Base-by-base conservation (phyloP, 2,113 vertebrate species). In the Paraplagusia blochii region DNA sequence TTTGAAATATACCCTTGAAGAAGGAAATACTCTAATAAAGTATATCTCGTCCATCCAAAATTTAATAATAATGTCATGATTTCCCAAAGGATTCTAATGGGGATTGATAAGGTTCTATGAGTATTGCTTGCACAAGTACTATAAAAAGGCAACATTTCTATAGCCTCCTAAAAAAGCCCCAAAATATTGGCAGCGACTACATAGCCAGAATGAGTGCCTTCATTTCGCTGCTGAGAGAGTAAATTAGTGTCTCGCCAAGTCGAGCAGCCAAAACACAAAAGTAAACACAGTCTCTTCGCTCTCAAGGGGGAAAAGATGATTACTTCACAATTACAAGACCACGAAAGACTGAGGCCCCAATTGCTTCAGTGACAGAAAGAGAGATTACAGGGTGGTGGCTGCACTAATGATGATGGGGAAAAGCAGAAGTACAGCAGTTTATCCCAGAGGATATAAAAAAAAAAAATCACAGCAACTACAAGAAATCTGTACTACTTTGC, bases 221-320 rank as follows among this genome's bases (percentile, higher is more conserved):
- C 54, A 61, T 68, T 81, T 54, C 63, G 60, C 39, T 53, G 53
- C 62, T 22, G 57, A 61, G 58, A 77, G 69, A 77, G 74, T 67
- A 82, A 86, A 83, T 81, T 74, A 80, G 63, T 44, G 77, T 69
- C 72, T 84, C 34, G 61, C 66, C 79, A 81, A 82, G 72, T 74
- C 5, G 7, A 77, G 59, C 59, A n/a, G 59, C 79, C 74, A 76
- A 79, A 84, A 82, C 65, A 48, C 2, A 72, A 79, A 74, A 74
- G 76, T 86, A 86, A 86, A 87, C 79, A 87, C 77, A 77, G 80
- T 79, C 66, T 79, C 83, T 77, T 73, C 64, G 72, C 71, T 75
- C 79, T 85, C 80, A 70, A 80, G 80, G 74, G 80, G 73, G 63
- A 79, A 81, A 82, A 79, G 78, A 85, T 85, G 80, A 88, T 88